Evolutionary conservation across 64 coral and sea anemone genomes (phyloP), one percentile per base, ranked within the genome.

Genomic region (Stichodactyla helianthus): DNA sequence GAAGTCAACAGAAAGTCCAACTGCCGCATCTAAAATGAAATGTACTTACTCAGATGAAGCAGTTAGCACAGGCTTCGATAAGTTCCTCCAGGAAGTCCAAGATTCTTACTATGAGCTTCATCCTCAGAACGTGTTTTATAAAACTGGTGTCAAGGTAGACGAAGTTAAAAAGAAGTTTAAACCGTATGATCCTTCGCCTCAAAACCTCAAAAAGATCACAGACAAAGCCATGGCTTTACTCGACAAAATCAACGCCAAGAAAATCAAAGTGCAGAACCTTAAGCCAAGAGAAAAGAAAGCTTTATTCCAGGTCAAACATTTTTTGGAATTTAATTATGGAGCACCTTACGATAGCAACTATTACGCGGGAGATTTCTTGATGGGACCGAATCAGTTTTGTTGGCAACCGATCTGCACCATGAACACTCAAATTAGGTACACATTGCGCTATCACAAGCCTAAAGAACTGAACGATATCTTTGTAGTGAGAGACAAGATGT

Each of bases 261-360:
- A 27, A 15, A 83, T 98, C 56, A 89, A 87, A 4, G 10, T 57
- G 5, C 51, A 52, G 17, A 53, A 77, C 8, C 82, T 98, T 13
- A 98, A 98, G 14, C 92, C 92, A 4, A 91, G 95, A 16, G 95
- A 98, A 89, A 93, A 92, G 52, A 98, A 98, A 62, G 86, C 95
- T 12, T 77, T 94, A 13, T 91, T 86, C n/a, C 92, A 94, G 65
- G 89, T 94, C 16, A 94, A 92, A 53, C 95, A 98, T 71, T 98
- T 71, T 54, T 65, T 98, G 56, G 50, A 94, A 55, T 86, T 91
- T 50, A 88, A 71, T 50, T 93, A 94, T 57, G 95, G 77, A 4
- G 53, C 11, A 16, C 92, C 92, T 1, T 98, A 89, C n/a, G 95
- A 98, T 87, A 86, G 59, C 9, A 86, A 92, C 87, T 98, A 98